Base-by-base conservation (phyloP, 1,140 invertebrate genomes). In the Trichoplusia ni region DNA sequence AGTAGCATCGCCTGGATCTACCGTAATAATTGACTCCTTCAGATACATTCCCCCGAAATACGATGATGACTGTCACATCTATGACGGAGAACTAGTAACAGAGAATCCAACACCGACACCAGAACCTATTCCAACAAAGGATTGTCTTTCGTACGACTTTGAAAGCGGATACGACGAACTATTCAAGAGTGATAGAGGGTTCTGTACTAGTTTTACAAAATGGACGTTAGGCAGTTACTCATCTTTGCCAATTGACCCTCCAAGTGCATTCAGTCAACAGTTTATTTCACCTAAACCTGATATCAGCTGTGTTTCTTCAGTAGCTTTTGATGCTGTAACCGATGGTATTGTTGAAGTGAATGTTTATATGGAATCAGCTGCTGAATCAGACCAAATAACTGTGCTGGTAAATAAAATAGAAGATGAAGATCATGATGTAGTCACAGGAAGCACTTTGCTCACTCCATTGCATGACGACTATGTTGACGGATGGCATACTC, bases 401-500 rank as follows among this genome's bases (percentile, higher is more conserved):
- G 44, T 73, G 14, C 19, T 69, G 13, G 64, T 49, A 9, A 64
- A 49, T 61, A 38, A 66, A 27, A 42, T 54, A 21, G 18, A 7
- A 0, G 29, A 40, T 19, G 27, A 49, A 23, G 27, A 27, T 4
- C 29, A 8, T 47, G 66, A 66, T 13, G 51, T 42, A 0, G 64
- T 62, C 2, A 63, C 61, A 31, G 66, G 44, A 0, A 47, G 33
- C 7, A 3, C 29, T 3, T 29, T 58, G 33, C 37, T 64, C 14
- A 29, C 33, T 9, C 42, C 58, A 8, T 11, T 27, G 11, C 6
- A 21, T 13, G 6, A 13, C 7, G 37, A 66, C 42, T 75, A 75
- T 62, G 51, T 58, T 11, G 46, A 56, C 27, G 80, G 80, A 11
- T 82, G 80, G 80, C 69, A 67, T 11, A 60, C 16, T 13, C 46